A percentile compares a stretch with the other conserved stretches of the same genome.
Evolutionary conservation across 1,140 invertebrate genomes (phyloP).

Genomic region (Pantala flavescens): DNA sequence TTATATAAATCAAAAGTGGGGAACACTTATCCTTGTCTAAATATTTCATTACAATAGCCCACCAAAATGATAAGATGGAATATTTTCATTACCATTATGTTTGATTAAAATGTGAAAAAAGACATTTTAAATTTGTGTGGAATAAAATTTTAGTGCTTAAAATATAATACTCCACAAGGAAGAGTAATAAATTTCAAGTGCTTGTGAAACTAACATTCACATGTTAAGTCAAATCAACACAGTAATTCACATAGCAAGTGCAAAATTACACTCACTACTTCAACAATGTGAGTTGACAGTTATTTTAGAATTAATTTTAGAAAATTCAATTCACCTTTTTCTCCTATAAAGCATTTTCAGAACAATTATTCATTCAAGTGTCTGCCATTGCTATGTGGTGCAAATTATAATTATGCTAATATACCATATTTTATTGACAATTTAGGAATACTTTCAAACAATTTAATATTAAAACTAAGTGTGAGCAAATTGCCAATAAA

Average conservation of each 20-base stretch:
- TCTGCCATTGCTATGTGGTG: background rate
- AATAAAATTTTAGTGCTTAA: too few species aligned
- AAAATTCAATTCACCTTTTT: background rate
- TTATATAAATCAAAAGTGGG: too few species aligned
- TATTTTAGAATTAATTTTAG: too few species aligned
- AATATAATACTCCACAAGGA: too few species aligned
- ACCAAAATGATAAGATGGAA: too few species aligned
- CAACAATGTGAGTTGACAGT: background rate
- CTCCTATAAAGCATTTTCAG: background rate
- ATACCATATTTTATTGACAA: background rate
- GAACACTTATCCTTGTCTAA: too few species aligned
- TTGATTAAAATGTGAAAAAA: too few species aligned
- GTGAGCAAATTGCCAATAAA: background rate
- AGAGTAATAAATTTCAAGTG: too few species aligned
- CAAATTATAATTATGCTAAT: background rate
- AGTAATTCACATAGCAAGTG: background rate
- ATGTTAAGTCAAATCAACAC: constrained; percentile 1
- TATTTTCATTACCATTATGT: too few species aligned
- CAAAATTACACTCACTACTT: background rate
- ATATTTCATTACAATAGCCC: too few species aligned
- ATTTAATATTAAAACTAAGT: background rate
- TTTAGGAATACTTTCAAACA: background rate
- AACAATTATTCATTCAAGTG: background rate
- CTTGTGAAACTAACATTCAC: background rate
- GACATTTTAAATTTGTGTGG: too few species aligned